These are phyloP conservation scores for Melikaiella ostensackeni DNA, from an alignment of 2,888 invertebrate genomes.

Conservation along the genomic window DNA sequence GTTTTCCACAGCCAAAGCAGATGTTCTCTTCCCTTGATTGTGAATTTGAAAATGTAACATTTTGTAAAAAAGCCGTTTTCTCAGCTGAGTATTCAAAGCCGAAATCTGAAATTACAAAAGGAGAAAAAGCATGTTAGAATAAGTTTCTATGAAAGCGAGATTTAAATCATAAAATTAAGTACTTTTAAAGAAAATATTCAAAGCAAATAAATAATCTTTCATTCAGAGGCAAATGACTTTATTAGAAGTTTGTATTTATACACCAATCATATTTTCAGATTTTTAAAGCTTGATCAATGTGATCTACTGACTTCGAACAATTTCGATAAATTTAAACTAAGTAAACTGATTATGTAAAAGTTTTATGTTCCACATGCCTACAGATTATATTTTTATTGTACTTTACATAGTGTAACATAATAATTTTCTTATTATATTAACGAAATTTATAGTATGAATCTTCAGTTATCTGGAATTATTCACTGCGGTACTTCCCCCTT, in stretches of 20 bases:
- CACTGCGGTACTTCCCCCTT: too few species aligned
- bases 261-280: background rate
- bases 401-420: background rate
- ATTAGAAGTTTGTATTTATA: background rate
- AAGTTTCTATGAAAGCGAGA: background rate
- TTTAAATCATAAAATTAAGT: background rate
- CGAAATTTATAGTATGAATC: background rate
- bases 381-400: background rate
- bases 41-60: background rate
- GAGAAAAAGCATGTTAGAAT: background rate
- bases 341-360: background rate
- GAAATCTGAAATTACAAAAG: background rate
- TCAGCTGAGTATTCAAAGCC: background rate
- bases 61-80: background rate
- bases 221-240: background rate
- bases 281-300: background rate
- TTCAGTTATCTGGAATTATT: background rate
- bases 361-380: background rate
- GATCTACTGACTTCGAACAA: background rate
- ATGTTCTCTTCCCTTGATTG: slow-evolving; percentile 36
- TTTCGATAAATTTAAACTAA: background rate
- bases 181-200: background rate
- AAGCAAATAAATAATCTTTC: background rate
- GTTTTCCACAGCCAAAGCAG: slow-evolving; percentile 59
- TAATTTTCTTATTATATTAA: background rate